These are phyloP conservation scores for Anas bernieri DNA, from an alignment of 2,797 vertebrate genomes.

Conservation along the genomic window DNA sequence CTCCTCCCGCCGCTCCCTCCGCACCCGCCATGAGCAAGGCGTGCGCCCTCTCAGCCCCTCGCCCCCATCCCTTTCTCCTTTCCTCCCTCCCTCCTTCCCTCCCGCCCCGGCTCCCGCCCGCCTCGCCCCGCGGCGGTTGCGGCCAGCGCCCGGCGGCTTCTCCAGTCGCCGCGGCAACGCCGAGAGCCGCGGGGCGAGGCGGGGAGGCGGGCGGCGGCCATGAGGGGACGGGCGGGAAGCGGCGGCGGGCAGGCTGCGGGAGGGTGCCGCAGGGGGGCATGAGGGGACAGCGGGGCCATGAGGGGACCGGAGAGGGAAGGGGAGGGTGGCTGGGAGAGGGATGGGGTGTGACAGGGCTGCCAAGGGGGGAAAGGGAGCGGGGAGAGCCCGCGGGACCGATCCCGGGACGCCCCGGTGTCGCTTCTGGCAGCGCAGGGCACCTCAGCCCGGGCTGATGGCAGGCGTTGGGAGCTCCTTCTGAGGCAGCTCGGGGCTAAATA, in stretches of 20 bases:
- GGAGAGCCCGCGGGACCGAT: neutral
- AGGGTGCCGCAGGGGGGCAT: fast-evolving
- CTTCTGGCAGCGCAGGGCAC: too few relatives aligned
- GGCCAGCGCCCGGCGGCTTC: neutral
- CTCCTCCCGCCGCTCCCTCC: neutral
- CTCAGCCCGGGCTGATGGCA: neutral
- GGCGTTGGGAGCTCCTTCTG: neutral
- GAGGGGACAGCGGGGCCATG: too few relatives aligned
- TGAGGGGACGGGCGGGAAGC: too few relatives aligned
- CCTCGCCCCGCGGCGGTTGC: neutral
- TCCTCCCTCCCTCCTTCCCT: neutral
- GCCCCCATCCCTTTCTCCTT: neutral
- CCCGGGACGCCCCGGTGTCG: too few relatives aligned
- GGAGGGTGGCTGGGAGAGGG: too few relatives aligned
- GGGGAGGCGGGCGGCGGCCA: neutral
- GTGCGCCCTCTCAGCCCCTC: neutral
- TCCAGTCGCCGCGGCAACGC: slow-evolving; percentile 26
- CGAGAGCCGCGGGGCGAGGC: neutral
- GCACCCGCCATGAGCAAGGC: neutral
- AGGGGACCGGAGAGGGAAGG: neutral
- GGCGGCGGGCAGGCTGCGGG: too few relatives aligned
- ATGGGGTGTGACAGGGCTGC: neutral
- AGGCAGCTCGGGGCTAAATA: neutral
- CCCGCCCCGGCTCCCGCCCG: neutral
- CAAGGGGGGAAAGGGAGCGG: neutral